These are phyloP conservation scores for Melangyna quadrimaculata DNA, from an alignment of 2,888 invertebrate species.

Conservation along the genomic window DNA sequence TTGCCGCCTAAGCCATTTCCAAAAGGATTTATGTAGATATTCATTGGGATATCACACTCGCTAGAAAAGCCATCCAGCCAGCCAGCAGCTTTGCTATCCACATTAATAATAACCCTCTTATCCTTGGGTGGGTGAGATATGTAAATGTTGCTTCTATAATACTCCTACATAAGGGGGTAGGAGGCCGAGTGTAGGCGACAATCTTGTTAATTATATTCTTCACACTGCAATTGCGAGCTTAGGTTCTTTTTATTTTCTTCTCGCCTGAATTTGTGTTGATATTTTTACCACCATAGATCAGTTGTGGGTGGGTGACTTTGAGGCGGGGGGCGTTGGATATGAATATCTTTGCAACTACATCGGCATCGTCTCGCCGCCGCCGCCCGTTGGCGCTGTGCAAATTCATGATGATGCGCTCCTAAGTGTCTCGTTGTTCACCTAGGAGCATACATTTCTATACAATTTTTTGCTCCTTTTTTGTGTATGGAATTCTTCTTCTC, in stretches of 20 bases:
- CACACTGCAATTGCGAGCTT: constrained; percentile 66
- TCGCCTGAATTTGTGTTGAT: constrained; percentile 66
- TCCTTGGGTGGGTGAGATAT: constrained; percentile 54
- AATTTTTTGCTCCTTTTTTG: constrained; percentile 55
- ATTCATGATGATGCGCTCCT: constrained; percentile 72
- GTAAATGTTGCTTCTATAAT: constrained; percentile 40
- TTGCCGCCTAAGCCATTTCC: constrained; percentile 66
- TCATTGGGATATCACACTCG: constrained; percentile 70
- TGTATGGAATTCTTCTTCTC: constrained; percentile 10
- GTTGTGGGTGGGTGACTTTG: constrained; percentile 19
- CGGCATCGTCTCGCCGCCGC: constrained; percentile 12
- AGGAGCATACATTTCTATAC: constrained; percentile 46
- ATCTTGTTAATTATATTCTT: constrained; percentile 72
- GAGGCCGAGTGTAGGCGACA: constrained; percentile 57
- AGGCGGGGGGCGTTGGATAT: background rate
- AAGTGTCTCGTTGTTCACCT: constrained; percentile 72
- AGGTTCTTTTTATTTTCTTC: constrained; percentile 19
- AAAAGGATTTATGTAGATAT: constrained; percentile 71
- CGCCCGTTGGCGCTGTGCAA: constrained; percentile 46
- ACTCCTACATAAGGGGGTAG: background rate
- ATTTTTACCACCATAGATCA: constrained; percentile 66
- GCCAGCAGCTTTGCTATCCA: constrained; percentile 47
- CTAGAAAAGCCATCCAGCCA: too few relatives aligned
- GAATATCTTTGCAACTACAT: constrained; percentile 54
- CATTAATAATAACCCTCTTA: constrained; percentile 68